Evolutionary conservation across 2,888 invertebrate species (phyloP), one percentile per base, ranked within the genome.

Genomic region (Cryptus viduatorius): DNA sequence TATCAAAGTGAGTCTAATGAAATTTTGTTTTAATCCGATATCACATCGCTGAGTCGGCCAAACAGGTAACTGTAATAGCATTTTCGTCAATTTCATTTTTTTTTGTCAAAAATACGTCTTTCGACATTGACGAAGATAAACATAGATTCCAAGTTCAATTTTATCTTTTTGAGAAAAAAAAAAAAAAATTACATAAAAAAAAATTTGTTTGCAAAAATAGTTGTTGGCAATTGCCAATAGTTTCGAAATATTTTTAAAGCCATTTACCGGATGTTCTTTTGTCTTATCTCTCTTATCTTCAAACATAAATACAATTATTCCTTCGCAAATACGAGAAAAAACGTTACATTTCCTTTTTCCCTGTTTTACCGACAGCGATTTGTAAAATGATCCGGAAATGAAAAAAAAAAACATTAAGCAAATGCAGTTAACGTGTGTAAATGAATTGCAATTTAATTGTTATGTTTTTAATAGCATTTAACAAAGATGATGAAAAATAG

Each of bases 401-500:
- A 4, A 31, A 8, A 59, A 59, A 14, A 59, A 29, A 31, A 24
- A 0, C 12, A 29, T 12, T 24, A 24, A 12, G 29, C 56, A 3
- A 53, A 16, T 14, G 12, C 12, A 3, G 0, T 12, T 59, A 29
- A 24, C 5, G n/a, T 29, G 10, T 29, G 29, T 2, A 1, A 14
- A 2, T 14, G 1, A 59, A 31, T 29, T 29, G n/a, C 37, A 7
- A 31, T 31, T 1, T 1, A 31, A 31, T 24, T 16, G 31, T 16
- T 19, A 37, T 75, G 8, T 53, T 61, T 8, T 12, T 42, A 31
- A 24, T 85, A 91, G 91, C 68, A 61, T 4, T 61, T 37, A 1
- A n/a, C 83, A 4, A 86, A 84, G 50, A 48, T 90, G 37, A 4
- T 92, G 24, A 88, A 77, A 64, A 92, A 91, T 48, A 81, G 83